A percentile compares a stretch with the other conserved stretches of the same genome.
Evolutionary conservation across 2,888 invertebrate genomes (phyloP).

Genomic region (Steinernema carpocapsae): DNA sequence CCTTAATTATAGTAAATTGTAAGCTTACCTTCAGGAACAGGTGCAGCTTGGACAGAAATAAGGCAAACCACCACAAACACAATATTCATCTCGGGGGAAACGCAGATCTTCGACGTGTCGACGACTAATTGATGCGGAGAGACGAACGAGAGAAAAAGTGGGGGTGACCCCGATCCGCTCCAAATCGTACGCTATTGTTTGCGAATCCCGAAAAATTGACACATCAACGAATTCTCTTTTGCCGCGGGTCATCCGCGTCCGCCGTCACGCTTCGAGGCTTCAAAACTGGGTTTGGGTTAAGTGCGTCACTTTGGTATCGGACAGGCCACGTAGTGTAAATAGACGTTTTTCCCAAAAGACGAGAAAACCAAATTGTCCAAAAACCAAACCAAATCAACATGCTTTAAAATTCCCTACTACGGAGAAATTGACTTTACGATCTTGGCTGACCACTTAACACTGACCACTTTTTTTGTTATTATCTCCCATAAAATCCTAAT

Average conservation of each 20-base stretch:
- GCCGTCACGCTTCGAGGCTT: conserved; percentile 20
- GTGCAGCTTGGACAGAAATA: not conserved
- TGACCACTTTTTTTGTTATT: too few species aligned
- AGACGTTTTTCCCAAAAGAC: too few species aligned
- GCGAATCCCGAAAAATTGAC: conserved; percentile 25
- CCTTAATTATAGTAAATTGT: not conserved
- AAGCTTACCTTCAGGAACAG: not conserved
- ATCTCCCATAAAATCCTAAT: too few species aligned
- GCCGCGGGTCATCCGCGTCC: not conserved
- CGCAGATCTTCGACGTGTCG: not conserved
- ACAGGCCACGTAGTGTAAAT: too few species aligned
- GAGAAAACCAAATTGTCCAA: too few species aligned
- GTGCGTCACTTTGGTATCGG: too few species aligned
- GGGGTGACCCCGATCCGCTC: conserved; percentile 30
- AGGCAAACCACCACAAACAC: not conserved
- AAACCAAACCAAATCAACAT: too few species aligned
- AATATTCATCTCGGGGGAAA: not conserved
- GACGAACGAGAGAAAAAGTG: conserved; percentile 17
- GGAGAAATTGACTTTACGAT: too few species aligned
- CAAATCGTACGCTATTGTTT: conserved; percentile 30
- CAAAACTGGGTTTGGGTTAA: not conserved
- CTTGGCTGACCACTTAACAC: too few species aligned
- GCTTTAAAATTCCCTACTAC: too few species aligned
- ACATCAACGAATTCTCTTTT: conserved; percentile 14
- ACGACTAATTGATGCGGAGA: not conserved